phyloP scores from a whole-genome alignment of 1,140 invertebrate species.

The Aphelenchoides besseyi region DNA sequence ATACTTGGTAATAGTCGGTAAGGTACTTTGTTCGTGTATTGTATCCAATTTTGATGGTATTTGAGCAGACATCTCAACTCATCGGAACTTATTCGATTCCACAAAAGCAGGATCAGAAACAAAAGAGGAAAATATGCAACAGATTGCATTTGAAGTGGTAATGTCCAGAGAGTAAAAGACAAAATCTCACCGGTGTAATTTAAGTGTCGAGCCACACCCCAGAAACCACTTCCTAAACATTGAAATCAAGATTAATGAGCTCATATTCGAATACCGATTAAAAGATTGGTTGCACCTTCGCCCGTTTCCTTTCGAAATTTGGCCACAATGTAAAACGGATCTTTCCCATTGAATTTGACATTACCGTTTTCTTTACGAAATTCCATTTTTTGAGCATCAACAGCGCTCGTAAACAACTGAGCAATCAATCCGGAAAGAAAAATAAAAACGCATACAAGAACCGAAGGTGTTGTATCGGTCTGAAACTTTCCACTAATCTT shows the following conservation, averaged over 20 bases:
- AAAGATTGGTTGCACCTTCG: conserved; percentile 32
- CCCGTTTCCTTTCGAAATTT: conserved; percentile 42
- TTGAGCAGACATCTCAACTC: conserved; percentile 40
- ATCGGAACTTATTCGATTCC: conserved; percentile 27
- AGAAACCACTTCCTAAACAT: conserved; percentile 46
- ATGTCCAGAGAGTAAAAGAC: conserved; percentile 41
- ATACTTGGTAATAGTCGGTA: conserved; percentile 43
- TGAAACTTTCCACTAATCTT: conserved; percentile 19
- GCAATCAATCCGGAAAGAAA: conserved; percentile 36
- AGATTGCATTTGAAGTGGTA: not conserved
- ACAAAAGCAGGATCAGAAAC: conserved; percentile 27
- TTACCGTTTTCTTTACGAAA: conserved; percentile 38
- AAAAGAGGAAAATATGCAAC: conserved; percentile 34
- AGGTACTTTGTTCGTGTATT: conserved; percentile 41
- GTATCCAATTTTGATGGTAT: conserved; percentile 46
- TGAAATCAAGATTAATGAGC: conserved; percentile 2
- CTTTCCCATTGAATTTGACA: conserved; percentile 41
- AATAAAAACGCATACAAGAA: conserved; percentile 11
- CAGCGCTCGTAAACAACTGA: conserved; percentile 35
- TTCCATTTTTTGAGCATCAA: conserved; percentile 37
- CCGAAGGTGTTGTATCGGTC: conserved; percentile 9
- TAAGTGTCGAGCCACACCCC: conserved; percentile 34
- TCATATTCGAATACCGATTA: conserved; percentile 31
- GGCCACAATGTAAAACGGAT: conserved; percentile 47
- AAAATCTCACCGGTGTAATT: conserved; percentile 41